phyloP scores from a whole-genome alignment of 2,888 invertebrate genomes.

The Prosapia bicincta region DNA sequence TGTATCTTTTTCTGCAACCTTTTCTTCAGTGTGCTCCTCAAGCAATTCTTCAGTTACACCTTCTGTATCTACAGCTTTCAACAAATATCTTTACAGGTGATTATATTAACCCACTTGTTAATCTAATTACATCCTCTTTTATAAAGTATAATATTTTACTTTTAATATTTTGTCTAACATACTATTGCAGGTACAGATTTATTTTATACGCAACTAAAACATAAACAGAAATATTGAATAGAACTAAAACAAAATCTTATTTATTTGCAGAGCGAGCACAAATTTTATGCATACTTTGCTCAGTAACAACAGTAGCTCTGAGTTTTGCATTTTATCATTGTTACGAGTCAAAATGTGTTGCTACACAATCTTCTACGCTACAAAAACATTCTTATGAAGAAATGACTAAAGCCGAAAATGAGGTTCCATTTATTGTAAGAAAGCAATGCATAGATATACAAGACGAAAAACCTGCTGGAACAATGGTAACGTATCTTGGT shows the following conservation, averaged over 20 bases:
- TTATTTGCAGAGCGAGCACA: slow-evolving; percentile 28
- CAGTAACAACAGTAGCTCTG: slow-evolving; percentile 28
- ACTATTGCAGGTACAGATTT: no score
- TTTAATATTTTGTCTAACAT: no score
- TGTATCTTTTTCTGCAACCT: slow-evolving; percentile 74
- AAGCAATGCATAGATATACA: slow-evolving; percentile 51
- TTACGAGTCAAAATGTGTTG: slow-evolving; percentile 34
- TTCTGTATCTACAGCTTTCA: slow-evolving; percentile 57
- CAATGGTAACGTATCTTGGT: slow-evolving; percentile 72
- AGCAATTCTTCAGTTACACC: slow-evolving; percentile 60
- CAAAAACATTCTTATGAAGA: slow-evolving; percentile 26
- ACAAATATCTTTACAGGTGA: slow-evolving; percentile 58
- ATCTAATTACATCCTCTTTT: no score
- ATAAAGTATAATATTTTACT: no score
- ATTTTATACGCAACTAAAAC: no score
- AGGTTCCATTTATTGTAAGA: slow-evolving; percentile 43
- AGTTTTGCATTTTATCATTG: slow-evolving; percentile 32
- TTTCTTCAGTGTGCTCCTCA: slow-evolving; percentile 76
- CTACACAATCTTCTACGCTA: slow-evolving; percentile 32
- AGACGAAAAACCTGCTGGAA: slow-evolving; percentile 68
- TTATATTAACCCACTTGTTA: no score
- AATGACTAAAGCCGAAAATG: slow-evolving; percentile 32
- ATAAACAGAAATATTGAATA: not conserved
- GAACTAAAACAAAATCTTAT: not conserved
- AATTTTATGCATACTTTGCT: slow-evolving; percentile 29